Evolutionary conservation across 2,113 vertebrate genomes (phyloP).

Genomic region (Sus scrofa): T2T-Sscrofa CM000818.6:98729001-98729500

Average conservation of each 20-base stretch:
- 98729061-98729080: not conserved
- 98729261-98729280: not conserved
- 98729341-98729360: not conserved
- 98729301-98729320: not conserved
- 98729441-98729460: not conserved
- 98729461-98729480: not conserved
- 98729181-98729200: not conserved
- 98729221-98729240: not conserved
- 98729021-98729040: not conserved
- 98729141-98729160: not conserved
- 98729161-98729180: not conserved
- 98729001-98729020: not conserved
- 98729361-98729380: not conserved
- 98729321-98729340: not conserved
- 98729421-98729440: not conserved
- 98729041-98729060: not conserved
- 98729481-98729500: not conserved
- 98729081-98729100: constrained; percentile 4
- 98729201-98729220: not conserved
- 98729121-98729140: not conserved
- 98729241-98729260: not conserved
- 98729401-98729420: not conserved
- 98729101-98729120: not conserved
- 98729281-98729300: not conserved
- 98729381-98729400: not conserved